A percentile compares a stretch with the other conserved stretches of the same genome.
Conservation (phyloP, 2,888 invertebrate genomes). For the Julus scandinavius region DNA sequence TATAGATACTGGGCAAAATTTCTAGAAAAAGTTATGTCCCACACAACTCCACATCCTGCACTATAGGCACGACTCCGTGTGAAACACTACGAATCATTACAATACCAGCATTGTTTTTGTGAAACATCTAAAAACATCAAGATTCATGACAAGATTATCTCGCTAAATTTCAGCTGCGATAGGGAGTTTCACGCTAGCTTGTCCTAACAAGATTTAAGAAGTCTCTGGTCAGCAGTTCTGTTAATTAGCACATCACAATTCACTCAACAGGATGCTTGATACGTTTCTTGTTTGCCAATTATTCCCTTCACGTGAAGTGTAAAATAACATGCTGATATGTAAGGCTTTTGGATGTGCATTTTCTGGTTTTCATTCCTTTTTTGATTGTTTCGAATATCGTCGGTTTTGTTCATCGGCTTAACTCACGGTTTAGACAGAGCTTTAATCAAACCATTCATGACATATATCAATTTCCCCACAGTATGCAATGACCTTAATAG, state of each 20-base stretch:
- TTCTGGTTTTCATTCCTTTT: not conserved
- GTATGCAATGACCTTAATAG: not conserved
- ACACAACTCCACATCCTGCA: not conserved
- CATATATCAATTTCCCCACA: slow-evolving; percentile 13
- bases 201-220: slow-evolving; percentile 19
- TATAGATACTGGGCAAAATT: no score
- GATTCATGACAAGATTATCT: not conserved
- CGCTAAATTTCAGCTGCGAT: not conserved
- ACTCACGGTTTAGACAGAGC: not conserved
- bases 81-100: no score
- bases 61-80: not conserved
- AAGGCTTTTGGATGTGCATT: not conserved
- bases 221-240: slow-evolving; percentile 20
- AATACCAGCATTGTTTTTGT: no score
- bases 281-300: slow-evolving; percentile 19
- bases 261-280: slow-evolving; percentile 7
- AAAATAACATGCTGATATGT: not conserved
- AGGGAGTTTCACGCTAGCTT: not conserved
- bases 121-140: not conserved
- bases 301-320: not conserved
- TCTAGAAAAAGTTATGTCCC: no score
- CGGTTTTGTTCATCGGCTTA: not conserved
- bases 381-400: not conserved
- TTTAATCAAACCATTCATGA: not conserved
- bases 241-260: slow-evolving; percentile 21